Base-by-base conservation (phyloP, 30 jellyfish, hydroid and myxozoan species). In the Aurelia aurita region DNA sequence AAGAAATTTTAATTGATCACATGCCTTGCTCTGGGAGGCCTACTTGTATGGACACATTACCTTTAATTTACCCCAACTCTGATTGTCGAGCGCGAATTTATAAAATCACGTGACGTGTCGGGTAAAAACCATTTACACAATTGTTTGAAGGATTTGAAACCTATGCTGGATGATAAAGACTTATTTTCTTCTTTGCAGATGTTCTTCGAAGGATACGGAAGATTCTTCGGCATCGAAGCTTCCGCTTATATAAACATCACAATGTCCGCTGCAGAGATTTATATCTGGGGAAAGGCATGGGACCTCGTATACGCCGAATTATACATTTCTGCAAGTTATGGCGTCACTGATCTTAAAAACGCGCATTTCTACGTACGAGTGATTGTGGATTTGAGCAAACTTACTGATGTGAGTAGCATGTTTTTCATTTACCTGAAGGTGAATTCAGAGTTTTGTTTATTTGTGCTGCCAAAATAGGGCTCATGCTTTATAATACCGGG, bases 241-340 rank as follows among this genome's bases (percentile, higher is more conserved):
- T 84, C 69, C 9, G 91, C 93, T 18, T 94, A 27, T 28, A 49
- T 94, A 82, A 94, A 94, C 76, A 85, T 94, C 34, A 88, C 97
- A 11, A 84, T 84, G 95, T 74, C 68, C 0, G 96, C 84, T 28
- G 5, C 84, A 31, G 99, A 94, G 85, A 89, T 94, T 31, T 83
- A 88, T 87, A 58, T 94, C 32, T 94, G 94, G 91, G 99, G 99
- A 1, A 94, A 89, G 59, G 96, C 93, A 59, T 89, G 97, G 96
- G 34, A 89, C 79, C 97, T 94, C 34, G 76, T 94, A 21, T 94
- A 94, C 55, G 97, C 97, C 2, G 99, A 94, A 67, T 69, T 94
- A 21, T 94, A 89, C 88, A 79, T 94, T 54, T 96, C 99, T 25
- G 96, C 97, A 10, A 85, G 89, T 14, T 89, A 94, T 59, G 97